Evolutionary conservation across 1,140 invertebrate genomes (phyloP).

Genomic region (Laupala kohalensis): DNA sequence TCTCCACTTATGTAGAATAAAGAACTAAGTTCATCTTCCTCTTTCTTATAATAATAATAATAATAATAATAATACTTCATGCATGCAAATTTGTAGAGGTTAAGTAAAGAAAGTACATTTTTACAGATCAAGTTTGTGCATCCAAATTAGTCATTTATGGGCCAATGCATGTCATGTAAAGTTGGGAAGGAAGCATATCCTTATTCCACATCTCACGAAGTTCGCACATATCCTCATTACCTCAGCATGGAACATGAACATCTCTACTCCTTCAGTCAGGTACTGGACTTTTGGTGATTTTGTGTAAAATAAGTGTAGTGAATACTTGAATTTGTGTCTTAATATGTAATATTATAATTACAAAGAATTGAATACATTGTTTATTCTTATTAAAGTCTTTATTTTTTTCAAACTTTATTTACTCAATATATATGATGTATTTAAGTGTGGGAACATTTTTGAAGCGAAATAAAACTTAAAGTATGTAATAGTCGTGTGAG

Average conservation of each 20-base stretch:
- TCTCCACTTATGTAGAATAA: too few species aligned
- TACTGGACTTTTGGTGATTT: not conserved
- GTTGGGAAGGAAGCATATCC: slow-evolving; percentile 8
- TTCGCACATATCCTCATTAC: not conserved
- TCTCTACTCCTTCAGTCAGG: not conserved
- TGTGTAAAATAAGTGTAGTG: too few species aligned
- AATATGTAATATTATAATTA: too few species aligned
- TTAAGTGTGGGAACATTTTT: too few species aligned
- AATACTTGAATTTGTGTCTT: too few species aligned
- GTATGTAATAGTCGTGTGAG: too few species aligned
- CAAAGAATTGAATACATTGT: too few species aligned
- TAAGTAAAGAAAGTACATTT: not conserved
- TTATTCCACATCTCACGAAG: slow-evolving; percentile 2
- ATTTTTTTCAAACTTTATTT: too few species aligned
- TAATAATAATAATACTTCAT: not conserved
- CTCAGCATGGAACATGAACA: slow-evolving; percentile 4
- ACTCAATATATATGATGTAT: too few species aligned
- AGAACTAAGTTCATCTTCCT: too few species aligned
- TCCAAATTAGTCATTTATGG: slow-evolving; percentile 10
- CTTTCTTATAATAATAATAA: not conserved
- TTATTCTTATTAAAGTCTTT: too few species aligned
- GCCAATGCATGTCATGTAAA: slow-evolving; percentile 12
- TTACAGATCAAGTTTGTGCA: slow-evolving; percentile 3
- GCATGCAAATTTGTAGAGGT: not conserved
- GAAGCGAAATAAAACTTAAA: too few species aligned